Evolutionary conservation across 2,888 invertebrate genomes (phyloP).

Genomic region (Spodoptera littoralis): DNA sequence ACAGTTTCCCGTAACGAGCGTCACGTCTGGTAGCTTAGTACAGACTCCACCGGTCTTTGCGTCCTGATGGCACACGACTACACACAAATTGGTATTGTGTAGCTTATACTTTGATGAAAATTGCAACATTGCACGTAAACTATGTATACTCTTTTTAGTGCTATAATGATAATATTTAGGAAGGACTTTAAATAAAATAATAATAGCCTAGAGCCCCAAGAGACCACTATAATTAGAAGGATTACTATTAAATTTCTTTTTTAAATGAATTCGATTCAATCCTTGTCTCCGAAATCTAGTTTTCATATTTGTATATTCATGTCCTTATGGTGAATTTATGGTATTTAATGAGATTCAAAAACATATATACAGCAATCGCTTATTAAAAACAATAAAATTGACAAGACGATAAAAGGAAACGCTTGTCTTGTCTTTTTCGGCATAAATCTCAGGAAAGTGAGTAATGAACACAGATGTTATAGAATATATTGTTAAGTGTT

Average conservation of each 20-base stretch:
- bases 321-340: too few relatives aligned
- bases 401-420: conserved; percentile 7
- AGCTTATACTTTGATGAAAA: conserved; percentile 6
- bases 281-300: too few relatives aligned
- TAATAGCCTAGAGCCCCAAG: too few relatives aligned
- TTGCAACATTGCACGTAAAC: neutral
- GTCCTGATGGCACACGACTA: conserved; percentile 24
- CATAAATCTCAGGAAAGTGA: conserved; percentile 34
- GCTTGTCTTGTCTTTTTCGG: conserved; percentile 6
- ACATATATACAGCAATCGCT: conserved; percentile 2
- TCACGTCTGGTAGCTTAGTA: conserved; percentile 48
- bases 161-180: too few relatives aligned
- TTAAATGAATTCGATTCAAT: too few relatives aligned
- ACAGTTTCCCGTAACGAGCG: conserved; percentile 12
- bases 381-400: conserved; percentile 10
- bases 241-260: too few relatives aligned
- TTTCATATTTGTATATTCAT: too few relatives aligned
- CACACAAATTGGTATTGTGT: conserved; percentile 2
- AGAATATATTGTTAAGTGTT: conserved; percentile 7
- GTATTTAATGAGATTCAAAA: too few relatives aligned
- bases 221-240: too few relatives aligned
- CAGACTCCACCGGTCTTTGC: conserved; percentile 22
- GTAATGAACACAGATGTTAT: conserved; percentile 23
- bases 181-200: too few relatives aligned
- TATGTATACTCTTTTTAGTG: too few relatives aligned